phyloP scores from a whole-genome alignment of 2,113 vertebrate genomes.

The Chionis minor region DNA sequence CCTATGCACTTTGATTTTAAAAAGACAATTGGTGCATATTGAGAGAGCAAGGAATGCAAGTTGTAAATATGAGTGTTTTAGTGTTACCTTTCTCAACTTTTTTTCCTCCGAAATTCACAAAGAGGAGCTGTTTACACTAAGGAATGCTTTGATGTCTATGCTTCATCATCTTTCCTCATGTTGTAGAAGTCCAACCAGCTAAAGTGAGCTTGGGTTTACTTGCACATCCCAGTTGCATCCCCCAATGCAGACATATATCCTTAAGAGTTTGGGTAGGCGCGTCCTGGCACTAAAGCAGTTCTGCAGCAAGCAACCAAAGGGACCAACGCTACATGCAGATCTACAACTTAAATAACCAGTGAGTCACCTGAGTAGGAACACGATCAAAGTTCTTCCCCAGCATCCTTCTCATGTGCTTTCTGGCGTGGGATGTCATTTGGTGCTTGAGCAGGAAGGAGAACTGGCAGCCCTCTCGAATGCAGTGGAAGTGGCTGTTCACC shows the following conservation, averaged over 20 bases:
- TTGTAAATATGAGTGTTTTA: background rate
- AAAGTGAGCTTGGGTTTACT: background rate
- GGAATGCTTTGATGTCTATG: background rate
- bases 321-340: background rate
- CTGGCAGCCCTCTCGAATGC: slow-evolving; percentile 97
- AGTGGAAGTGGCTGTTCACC: slow-evolving; percentile 99
- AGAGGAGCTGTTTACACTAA: background rate
- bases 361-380: slow-evolving; percentile 89
- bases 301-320: background rate
- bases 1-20: slow-evolving; percentile 33
- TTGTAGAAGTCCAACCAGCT: background rate
- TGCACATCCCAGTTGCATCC: background rate
- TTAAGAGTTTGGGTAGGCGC: background rate
- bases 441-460: slow-evolving; percentile 99
- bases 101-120: background rate
- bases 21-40: background rate
- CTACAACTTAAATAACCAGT: background rate
- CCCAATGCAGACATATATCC: background rate
- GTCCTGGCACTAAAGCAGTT: background rate
- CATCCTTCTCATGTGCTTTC: slow-evolving; percentile 99
- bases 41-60: background rate
- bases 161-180: background rate
- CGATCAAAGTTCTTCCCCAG: slow-evolving; percentile 98
- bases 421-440: slow-evolving; percentile 98
- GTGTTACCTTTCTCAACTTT: background rate